Conservation (phyloP, 2,888 invertebrate genomes). For the Lapara coniferarum region DNA sequence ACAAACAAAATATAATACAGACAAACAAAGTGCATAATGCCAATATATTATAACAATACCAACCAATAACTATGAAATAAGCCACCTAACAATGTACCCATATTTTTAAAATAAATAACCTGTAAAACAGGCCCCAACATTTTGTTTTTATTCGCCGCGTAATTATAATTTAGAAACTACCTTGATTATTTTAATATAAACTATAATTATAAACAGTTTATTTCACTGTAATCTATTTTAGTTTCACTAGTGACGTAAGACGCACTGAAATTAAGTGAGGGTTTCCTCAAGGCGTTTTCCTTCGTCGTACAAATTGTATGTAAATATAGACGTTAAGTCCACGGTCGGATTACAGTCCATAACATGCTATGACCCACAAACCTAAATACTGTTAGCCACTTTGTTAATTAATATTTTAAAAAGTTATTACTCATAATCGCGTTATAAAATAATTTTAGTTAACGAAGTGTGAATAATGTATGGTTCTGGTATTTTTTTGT, state of each 20-base stretch:
- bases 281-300: conserved; percentile 18
- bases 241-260: conserved; percentile 6
- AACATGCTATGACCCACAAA: conserved; percentile 16
- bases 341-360: conserved; percentile 1
- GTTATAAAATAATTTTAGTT: neutral
- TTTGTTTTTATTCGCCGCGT: no score
- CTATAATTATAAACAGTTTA: no score
- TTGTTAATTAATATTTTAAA: conserved; percentile 10
- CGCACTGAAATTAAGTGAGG: conserved; percentile 8
- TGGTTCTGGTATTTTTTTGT: neutral
- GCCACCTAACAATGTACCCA: no score
- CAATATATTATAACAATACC: no score
- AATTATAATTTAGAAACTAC: no score
- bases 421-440: neutral
- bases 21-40: no score
- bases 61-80: no score
- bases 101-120: no score
- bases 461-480: neutral
- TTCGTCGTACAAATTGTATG: conserved; percentile 9
- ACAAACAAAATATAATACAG: no score
- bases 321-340: conserved; percentile 7
- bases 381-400: conserved; percentile 5
- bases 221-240: neutral
- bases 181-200: no score
- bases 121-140: no score